Conservation (phyloP, 2,797 vertebrate genomes). For the Crax fasciolata region DNA sequence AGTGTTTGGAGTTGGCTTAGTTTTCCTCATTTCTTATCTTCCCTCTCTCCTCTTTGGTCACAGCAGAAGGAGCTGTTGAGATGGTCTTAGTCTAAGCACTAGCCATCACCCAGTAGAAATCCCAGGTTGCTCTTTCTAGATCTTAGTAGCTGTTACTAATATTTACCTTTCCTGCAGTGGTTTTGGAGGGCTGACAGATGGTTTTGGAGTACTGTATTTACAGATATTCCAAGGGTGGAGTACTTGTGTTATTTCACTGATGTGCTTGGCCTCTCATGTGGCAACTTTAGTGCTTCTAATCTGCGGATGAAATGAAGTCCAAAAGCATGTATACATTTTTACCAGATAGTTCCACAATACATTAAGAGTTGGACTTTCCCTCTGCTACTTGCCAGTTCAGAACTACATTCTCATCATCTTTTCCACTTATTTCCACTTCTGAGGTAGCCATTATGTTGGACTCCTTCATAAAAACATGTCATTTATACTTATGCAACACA, state of each 20-base stretch:
- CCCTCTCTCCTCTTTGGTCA: neutral
- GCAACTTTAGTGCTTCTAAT: constrained; percentile 4
- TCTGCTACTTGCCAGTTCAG: neutral
- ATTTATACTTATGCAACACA: constrained; percentile 57
- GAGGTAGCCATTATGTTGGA: constrained; percentile 4
- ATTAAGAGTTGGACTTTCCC: constrained; percentile 2
- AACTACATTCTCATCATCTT: constrained; percentile 10
- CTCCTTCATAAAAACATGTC: constrained; percentile 41
- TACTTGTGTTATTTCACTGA: neutral
- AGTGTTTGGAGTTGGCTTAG: neutral
- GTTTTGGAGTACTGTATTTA: constrained; percentile 32
- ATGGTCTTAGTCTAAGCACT: neutral
- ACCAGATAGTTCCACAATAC: constrained; percentile 11
- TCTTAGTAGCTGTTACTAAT: constrained; percentile 31
- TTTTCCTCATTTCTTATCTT: neutral
- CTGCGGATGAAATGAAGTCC: neutral
- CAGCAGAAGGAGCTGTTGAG: neutral
- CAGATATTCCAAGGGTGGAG: constrained; percentile 41
- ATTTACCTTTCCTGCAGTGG: constrained; percentile 20
- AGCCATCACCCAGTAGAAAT: constrained; percentile 10
- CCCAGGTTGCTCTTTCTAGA: constrained; percentile 12
- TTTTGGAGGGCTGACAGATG: constrained; percentile 30
- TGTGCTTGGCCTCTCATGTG: neutral
- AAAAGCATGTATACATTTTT: constrained; percentile 23
- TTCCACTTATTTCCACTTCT: constrained; percentile 32